Conservation (phyloP, 1,140 invertebrate genomes). For the Eurosta solidaginis region DNA sequence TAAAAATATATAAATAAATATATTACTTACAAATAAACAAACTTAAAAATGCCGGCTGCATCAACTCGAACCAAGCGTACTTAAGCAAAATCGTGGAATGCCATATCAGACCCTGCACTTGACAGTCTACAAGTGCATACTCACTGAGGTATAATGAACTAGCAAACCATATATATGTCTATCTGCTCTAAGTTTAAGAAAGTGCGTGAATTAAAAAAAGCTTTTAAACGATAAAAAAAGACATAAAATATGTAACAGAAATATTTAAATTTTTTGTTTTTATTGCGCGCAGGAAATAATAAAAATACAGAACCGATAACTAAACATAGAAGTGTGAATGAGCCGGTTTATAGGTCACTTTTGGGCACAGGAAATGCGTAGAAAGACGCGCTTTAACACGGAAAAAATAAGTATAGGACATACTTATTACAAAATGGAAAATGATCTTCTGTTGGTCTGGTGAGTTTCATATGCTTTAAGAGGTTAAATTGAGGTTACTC, state of each 20-base stretch:
- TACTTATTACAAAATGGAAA: too few relatives aligned
- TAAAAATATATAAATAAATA: conserved; percentile 25
- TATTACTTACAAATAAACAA: background rate
- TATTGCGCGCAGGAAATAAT: background rate
- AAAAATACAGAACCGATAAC: background rate
- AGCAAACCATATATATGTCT: background rate
- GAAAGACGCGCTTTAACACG: too few relatives aligned
- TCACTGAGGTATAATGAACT: background rate
- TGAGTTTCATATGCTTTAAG: too few relatives aligned
- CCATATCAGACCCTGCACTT: conserved; percentile 24
- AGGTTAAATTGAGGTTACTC: too few relatives aligned
- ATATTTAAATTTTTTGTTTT: background rate
- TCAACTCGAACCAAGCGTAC: background rate
- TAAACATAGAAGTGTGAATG: background rate
- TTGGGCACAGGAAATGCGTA: background rate
- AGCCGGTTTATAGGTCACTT: background rate
- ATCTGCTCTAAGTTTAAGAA: background rate
- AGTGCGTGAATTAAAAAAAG: background rate
- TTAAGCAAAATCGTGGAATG: background rate
- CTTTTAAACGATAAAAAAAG: background rate
- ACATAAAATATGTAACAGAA: background rate
- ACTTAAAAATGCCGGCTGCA: background rate
- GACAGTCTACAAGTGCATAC: background rate
- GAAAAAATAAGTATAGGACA: too few relatives aligned
- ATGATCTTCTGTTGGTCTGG: too few relatives aligned